Evolutionary conservation across 2,888 invertebrate genomes (phyloP).

Genomic region (Hyppa rectilinea): DNA sequence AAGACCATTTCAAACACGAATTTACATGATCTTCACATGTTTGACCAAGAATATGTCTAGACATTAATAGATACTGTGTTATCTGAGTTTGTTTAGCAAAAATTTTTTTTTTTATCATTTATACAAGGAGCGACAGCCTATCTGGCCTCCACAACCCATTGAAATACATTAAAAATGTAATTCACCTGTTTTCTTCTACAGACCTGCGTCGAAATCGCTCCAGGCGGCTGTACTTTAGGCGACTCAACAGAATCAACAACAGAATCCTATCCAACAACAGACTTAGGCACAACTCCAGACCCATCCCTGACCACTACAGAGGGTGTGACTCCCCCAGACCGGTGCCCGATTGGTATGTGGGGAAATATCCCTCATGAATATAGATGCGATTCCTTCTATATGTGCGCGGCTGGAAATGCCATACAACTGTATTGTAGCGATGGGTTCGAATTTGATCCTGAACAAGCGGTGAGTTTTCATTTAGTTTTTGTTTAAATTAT

Average conservation of each 20-base stretch:
- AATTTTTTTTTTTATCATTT: too few species aligned
- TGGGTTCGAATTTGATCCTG: slow-evolving; percentile 73
- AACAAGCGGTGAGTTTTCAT: slow-evolving; percentile 39
- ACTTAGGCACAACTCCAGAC: slow-evolving; percentile 8
- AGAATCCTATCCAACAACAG: slow-evolving; percentile 1
- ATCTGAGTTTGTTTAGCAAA: too few species aligned
- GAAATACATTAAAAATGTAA: too few species aligned
- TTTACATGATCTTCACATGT: too few species aligned
- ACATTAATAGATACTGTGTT: too few species aligned
- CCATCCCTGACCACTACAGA: slow-evolving; percentile 17
- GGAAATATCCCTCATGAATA: slow-evolving; percentile 74
- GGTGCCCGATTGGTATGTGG: slow-evolving; percentile 69
- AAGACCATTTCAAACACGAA: too few species aligned
- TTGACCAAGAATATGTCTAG: too few species aligned
- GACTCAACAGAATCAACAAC: slow-evolving; percentile 2
- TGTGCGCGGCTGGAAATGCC: slow-evolving; percentile 72
- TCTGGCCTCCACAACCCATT: too few species aligned
- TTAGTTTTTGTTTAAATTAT: not conserved
- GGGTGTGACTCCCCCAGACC: slow-evolving; percentile 27
- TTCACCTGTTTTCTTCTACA: slow-evolving; percentile 14
- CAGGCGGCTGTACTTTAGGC: slow-evolving; percentile 51
- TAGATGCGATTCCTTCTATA: slow-evolving; percentile 73
- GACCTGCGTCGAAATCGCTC: slow-evolving; percentile 44
- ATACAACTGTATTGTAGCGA: slow-evolving; percentile 68
- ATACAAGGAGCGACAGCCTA: too few species aligned